A percentile compares a stretch with the other conserved stretches of the same genome.
Evolutionary conservation across 2,888 invertebrate genomes (phyloP).

Genomic region (Seira sanloemensis): DNA sequence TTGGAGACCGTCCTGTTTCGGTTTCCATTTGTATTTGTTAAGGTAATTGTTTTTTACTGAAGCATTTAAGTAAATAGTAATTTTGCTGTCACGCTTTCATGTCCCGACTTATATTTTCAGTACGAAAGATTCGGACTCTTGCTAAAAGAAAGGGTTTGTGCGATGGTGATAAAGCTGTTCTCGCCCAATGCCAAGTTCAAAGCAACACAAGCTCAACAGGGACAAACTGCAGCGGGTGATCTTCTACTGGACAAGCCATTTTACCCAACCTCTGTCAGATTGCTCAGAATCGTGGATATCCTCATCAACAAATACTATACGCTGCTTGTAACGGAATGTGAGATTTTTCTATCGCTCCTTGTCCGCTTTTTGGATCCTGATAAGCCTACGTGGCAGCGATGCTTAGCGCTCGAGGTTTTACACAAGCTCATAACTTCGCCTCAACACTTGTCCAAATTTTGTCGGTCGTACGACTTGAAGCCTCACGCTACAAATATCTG

Average conservation of each 20-base stretch:
- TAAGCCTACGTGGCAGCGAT: slow-evolving; percentile 96
- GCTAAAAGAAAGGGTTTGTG: slow-evolving; percentile 97
- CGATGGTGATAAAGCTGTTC: slow-evolving; percentile 97
- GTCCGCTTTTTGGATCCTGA: slow-evolving; percentile 98
- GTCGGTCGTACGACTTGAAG: slow-evolving; percentile 96
- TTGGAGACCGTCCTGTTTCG: slow-evolving; percentile 94
- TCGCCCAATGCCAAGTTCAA: slow-evolving; percentile 99
- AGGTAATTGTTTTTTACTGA: slow-evolving; percentile 78
- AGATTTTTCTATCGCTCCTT: slow-evolving; percentile 96
- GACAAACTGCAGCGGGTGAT: slow-evolving; percentile 79
- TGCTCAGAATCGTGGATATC: slow-evolving; percentile 93
- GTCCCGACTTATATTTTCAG: too few species aligned
- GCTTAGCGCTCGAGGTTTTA: slow-evolving; percentile 95
- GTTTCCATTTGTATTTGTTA: slow-evolving; percentile 89
- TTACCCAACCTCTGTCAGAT: slow-evolving; percentile 97
- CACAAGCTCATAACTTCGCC: slow-evolving; percentile 95
- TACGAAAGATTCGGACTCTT: slow-evolving; percentile 96
- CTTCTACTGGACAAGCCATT: slow-evolving; percentile 88
- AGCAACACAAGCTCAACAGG: slow-evolving; percentile 79
- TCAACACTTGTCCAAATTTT: slow-evolving; percentile 91
- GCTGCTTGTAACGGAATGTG: slow-evolving; percentile 96
- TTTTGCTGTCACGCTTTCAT: too few species aligned
- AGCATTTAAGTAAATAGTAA: background rate
- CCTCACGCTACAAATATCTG: slow-evolving; percentile 91
- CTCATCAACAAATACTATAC: slow-evolving; percentile 95